These are phyloP conservation scores for Taenaris catops DNA, from an alignment of 2,888 invertebrate genomes.

Conservation along the genomic window DNA sequence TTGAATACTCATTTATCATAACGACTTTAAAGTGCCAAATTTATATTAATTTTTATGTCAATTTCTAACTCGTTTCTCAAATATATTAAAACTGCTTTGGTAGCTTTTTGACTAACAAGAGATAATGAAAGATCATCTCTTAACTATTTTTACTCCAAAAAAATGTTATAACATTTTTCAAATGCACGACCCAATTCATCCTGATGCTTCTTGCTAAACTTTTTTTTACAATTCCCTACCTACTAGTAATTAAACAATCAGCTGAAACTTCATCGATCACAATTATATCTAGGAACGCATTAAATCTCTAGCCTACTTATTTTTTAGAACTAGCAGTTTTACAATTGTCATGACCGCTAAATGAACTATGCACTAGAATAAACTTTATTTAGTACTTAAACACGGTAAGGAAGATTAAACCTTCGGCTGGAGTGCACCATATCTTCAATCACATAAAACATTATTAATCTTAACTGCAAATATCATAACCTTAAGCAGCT, in stretches of 20 bases:
- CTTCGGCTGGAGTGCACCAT: no score
- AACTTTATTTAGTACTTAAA: constrained; percentile 9
- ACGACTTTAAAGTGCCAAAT: constrained; percentile 25
- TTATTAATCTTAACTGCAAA: no score
- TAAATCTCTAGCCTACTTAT: constrained; percentile 17
- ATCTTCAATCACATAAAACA: no score
- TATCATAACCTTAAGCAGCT: no score
- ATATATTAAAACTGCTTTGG: constrained; percentile 41
- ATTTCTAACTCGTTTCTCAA: constrained; percentile 16
- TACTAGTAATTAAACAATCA: constrained; percentile 18
- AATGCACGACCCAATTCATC: constrained; percentile 15
- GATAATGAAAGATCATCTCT: constrained; percentile 18
- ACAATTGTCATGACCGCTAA: constrained; percentile 21
- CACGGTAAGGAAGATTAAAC: constrained; percentile 6
- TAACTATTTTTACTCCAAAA: constrained; percentile 25
- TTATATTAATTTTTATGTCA: constrained; percentile 22
- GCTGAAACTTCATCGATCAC: constrained; percentile 20
- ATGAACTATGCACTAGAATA: constrained; percentile 15
- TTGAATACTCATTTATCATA: constrained; percentile 28
- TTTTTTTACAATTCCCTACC: constrained; percentile 27
- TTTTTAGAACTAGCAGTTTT: constrained; percentile 23
- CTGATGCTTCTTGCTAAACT: constrained; percentile 12
- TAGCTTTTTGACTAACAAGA: constrained; percentile 46
- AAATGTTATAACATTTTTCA: constrained; percentile 27
- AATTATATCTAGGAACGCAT: constrained; percentile 30